Percentiles rank a stretch among this genome's conserved stretches.
These are phyloP conservation scores for Chanos chanos DNA, from an alignment of 2,797 vertebrate genomes.

Conservation along the genomic window DNA sequence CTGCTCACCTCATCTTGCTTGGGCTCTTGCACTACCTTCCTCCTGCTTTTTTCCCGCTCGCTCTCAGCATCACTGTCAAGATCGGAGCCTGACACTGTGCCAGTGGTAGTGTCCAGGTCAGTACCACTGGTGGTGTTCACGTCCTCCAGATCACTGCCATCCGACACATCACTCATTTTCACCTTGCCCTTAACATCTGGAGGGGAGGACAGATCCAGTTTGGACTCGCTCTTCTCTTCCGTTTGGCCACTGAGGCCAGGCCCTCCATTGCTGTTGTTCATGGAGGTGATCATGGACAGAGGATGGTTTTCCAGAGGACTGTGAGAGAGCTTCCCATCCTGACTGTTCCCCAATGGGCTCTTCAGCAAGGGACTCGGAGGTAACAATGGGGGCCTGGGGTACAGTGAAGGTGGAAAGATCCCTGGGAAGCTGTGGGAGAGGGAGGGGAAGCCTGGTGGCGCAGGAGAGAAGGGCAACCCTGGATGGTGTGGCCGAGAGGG, in stretches of 20 bases:
- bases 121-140: conserved; percentile 95
- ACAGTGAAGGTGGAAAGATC: conserved; percentile 91
- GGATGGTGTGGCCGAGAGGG: conserved; percentile 86
- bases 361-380: conserved; percentile 89
- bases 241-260: conserved; percentile 53
- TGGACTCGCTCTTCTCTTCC: conserved; percentile 75
- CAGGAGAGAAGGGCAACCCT: conserved; percentile 82
- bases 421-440: conserved; percentile 90
- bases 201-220: conserved; percentile 76
- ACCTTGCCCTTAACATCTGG: conserved; percentile 79
- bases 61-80: conserved; percentile 90
- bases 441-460: conserved; percentile 81
- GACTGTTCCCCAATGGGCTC: conserved; percentile 82
- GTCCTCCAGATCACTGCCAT: conserved; percentile 95
- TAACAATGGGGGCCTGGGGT: conserved; percentile 89
- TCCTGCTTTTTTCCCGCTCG: conserved; percentile 64
- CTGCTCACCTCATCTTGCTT: conserved; percentile 75
- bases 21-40: conserved; percentile 65
- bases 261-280: conserved; percentile 73
- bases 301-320: conserved; percentile 83
- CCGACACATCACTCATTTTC: conserved; percentile 87
- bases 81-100: conserved; percentile 92
- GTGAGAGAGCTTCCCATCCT: conserved; percentile 84
- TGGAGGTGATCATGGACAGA: conserved; percentile 77
- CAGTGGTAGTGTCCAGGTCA: conserved; percentile 94